phyloP scores from a whole-genome alignment of 1,140 invertebrate genomes.

The Frieseomelitta varia region DNA sequence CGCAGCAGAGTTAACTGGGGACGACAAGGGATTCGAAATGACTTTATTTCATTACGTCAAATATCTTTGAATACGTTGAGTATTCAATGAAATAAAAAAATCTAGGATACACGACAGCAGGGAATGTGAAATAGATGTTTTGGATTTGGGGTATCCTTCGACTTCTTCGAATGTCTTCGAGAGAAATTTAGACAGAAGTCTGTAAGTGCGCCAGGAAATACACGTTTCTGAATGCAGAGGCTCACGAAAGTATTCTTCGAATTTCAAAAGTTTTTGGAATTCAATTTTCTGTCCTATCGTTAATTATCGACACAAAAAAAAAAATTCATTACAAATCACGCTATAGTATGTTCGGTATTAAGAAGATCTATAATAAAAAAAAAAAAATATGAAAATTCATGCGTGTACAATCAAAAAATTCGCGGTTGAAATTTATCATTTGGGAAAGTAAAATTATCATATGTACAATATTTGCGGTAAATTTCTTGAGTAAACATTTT shows the following conservation, averaged over 20 bases:
- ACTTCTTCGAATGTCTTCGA: neutral
- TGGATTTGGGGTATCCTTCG: neutral
- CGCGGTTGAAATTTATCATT: no score
- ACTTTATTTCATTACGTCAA: neutral
- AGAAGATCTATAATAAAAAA: no score
- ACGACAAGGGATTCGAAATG: neutral
- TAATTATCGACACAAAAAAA: neutral
- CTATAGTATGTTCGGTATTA: no score
- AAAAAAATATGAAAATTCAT: no score
- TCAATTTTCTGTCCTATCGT: neutral
- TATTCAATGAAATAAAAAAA: neutral
- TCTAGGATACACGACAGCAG: neutral
- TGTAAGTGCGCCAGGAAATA: conserved; percentile 4
- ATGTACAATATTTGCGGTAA: no score
- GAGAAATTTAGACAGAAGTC: neutral
- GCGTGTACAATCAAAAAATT: no score
- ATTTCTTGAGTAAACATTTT: neutral
- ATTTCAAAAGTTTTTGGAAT: no score
- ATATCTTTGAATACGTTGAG: neutral
- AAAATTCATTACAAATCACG: no score
- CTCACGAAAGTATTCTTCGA: conserved; percentile 4
- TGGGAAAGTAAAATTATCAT: no score
- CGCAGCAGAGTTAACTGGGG: no score
- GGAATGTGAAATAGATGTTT: neutral
- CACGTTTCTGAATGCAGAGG: neutral